A percentile compares a stretch with the other conserved stretches of the same genome.
Conservation (phyloP, 2,888 invertebrate species). For the Sinelater perroti region DNA sequence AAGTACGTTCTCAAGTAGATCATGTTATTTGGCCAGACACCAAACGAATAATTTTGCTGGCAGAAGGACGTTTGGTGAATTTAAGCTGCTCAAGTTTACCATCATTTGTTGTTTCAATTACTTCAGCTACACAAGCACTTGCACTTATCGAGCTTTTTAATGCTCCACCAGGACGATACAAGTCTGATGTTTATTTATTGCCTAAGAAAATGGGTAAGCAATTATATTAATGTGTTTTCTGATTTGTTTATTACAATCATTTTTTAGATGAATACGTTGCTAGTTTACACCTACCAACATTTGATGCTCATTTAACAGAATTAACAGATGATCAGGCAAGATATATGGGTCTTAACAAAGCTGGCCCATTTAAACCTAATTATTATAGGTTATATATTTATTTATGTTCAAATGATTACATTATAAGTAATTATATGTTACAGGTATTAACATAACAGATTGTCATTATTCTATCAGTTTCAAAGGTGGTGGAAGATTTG, state of each 20-base stretch:
- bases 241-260: conserved; percentile 2
- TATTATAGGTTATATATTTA: conserved; percentile 99
- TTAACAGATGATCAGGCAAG: conserved; percentile 96
- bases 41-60: conserved; percentile 90
- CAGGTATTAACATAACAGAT: conserved; percentile 27
- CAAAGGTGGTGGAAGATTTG: conserved; percentile 23
- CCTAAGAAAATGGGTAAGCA: conserved; percentile 95
- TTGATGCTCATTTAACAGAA: conserved; percentile 97
- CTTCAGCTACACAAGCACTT: conserved; percentile 95
- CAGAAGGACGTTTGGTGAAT: conserved; percentile 96
- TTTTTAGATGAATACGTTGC: conserved; percentile 94
- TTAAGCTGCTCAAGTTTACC: conserved; percentile 96
- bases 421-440: no score
- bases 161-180: conserved; percentile 93
- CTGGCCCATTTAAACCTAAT: conserved; percentile 98
- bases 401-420: no score
- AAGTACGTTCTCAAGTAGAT: conserved; percentile 96
- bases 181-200: conserved; percentile 95
- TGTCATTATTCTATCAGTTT: conserved; percentile 1
- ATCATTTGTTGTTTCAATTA: conserved; percentile 97
- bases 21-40: conserved; percentile 99
- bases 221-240: not conserved
- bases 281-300: conserved; percentile 93
- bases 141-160: conserved; percentile 97
- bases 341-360: conserved; percentile 96